Evolutionary conservation across 2,797 vertebrate genomes (phyloP).

Genomic region (Chrosomus eos): DNA sequence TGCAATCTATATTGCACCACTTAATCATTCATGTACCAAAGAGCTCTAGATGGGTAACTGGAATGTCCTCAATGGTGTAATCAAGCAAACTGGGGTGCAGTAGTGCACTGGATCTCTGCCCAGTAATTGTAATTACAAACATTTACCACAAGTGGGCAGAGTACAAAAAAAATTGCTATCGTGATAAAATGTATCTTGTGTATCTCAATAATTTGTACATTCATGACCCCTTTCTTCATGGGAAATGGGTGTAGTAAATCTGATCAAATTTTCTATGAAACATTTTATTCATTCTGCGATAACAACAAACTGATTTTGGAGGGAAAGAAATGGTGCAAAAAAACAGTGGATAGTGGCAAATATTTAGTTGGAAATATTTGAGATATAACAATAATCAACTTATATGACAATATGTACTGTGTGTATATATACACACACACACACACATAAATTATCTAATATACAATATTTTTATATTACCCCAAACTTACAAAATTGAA

Average conservation of each 20-base stretch:
- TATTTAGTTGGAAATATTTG: background rate
- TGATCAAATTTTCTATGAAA: background rate
- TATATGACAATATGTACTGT: background rate
- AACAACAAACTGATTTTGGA: background rate
- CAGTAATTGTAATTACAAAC: background rate
- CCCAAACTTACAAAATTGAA: background rate
- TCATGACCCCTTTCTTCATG: background rate
- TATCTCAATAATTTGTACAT: background rate
- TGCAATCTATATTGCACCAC: background rate
- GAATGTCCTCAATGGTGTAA: background rate
- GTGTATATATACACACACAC: background rate
- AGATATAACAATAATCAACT: background rate
- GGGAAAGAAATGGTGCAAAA: background rate
- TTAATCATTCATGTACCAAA: background rate
- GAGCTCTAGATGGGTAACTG: background rate
- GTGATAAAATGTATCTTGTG: background rate
- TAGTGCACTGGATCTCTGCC: background rate
- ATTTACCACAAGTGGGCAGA: conserved; percentile 54
- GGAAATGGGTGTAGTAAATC: background rate
- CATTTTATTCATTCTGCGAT: background rate
- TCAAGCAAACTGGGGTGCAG: background rate
- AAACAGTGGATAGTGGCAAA: background rate
- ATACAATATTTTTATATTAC: background rate
- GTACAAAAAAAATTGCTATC: background rate
- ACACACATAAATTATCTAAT: background rate